Evolutionary conservation across 1,140 invertebrate species (phyloP), one percentile per base, ranked within the genome.

Genomic region (Centruroides sculpturatus): DNA sequence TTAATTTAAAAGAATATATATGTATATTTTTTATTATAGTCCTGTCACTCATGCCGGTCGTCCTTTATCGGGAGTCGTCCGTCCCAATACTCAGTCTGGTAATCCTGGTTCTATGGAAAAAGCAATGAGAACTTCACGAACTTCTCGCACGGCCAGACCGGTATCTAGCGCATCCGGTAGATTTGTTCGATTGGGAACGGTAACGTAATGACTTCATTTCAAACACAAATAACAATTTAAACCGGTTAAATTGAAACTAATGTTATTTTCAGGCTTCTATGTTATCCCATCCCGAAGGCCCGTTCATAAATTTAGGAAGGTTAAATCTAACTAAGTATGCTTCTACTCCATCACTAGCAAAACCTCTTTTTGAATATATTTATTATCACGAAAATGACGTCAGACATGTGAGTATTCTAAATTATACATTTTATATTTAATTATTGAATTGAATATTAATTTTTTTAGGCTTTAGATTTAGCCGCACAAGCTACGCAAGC

Each of bases 311-410:
- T 73, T 75, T 94, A 35, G 87, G 87, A 0, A 75, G 90, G n/a
- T 74, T 97, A 5, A 95, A 97, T 76, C 78, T 95, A 59, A 74
- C 82, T 2, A 96, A 95, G 73, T 96, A 95, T 73, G 87, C 92
- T 0, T 77, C 80, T 53, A 79, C 85, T 66, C 79, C 81, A 55
- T 79, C 77, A 55, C 71, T 96, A 47, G 83, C 88, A 4, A 93
- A 93, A 75, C 80, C 88, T 2, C 73, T 97, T 3, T 97, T 97
- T 75, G 88, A 95, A 72, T 97, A 95, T 71, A 84, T 97, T 47
- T 95, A 86, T 71, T 92, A 93, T 74, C 87, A 93, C 70, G 91
- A 95, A 71, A 88, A 91, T 69, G 90, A 95, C 74, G 80, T 89
- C 1, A 81, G 85, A 75, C 85, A 83, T 74, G 86, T 87, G 76